Conservation (phyloP, 2,888 invertebrate genomes). For the Lithophane semibrunnea region DNA sequence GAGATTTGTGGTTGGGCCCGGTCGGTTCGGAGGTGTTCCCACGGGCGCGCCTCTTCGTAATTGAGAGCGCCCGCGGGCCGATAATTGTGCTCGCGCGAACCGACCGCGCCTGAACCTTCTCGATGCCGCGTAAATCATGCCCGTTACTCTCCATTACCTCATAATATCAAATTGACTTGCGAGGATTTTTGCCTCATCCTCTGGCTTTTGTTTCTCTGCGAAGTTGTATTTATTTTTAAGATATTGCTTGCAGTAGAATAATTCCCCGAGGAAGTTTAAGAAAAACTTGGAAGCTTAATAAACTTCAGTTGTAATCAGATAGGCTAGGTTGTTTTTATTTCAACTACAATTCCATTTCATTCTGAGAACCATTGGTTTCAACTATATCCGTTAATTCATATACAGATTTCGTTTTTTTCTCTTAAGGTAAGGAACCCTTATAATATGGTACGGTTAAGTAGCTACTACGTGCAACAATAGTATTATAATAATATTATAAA, state of each 20-base stretch:
- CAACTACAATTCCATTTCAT: slow-evolving; percentile 11
- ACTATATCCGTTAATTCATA: neutral
- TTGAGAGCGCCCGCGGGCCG: slow-evolving; percentile 90
- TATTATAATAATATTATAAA: slow-evolving; percentile 6
- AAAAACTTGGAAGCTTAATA: slow-evolving; percentile 27
- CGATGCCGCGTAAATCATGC: slow-evolving; percentile 87
- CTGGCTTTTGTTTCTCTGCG: slow-evolving; percentile 67
- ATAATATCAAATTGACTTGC: slow-evolving; percentile 89
- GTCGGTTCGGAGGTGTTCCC: slow-evolving; percentile 85
- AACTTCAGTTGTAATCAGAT: slow-evolving; percentile 28
- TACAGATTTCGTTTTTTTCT: neutral
- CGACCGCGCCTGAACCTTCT: slow-evolving; percentile 74
- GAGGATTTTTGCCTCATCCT: slow-evolving; percentile 81
- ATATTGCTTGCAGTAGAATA: slow-evolving; percentile 44
- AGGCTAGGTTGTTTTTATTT: slow-evolving; percentile 12
- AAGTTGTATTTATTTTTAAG: slow-evolving; percentile 66
- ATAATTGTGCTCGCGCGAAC: slow-evolving; percentile 88
- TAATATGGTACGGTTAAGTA: neutral
- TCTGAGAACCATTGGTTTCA: neutral
- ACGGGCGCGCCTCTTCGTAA: slow-evolving; percentile 89
- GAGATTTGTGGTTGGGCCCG: slow-evolving; percentile 86
- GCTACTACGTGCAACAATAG: neutral
- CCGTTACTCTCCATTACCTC: slow-evolving; percentile 90
- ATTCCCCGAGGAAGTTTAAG: slow-evolving; percentile 18
- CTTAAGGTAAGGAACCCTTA: neutral